Evolutionary conservation across 1,140 invertebrate species (phyloP), one percentile per base, ranked within the genome.

Genomic region (Carcinoscorpius rotundicauda): DNA sequence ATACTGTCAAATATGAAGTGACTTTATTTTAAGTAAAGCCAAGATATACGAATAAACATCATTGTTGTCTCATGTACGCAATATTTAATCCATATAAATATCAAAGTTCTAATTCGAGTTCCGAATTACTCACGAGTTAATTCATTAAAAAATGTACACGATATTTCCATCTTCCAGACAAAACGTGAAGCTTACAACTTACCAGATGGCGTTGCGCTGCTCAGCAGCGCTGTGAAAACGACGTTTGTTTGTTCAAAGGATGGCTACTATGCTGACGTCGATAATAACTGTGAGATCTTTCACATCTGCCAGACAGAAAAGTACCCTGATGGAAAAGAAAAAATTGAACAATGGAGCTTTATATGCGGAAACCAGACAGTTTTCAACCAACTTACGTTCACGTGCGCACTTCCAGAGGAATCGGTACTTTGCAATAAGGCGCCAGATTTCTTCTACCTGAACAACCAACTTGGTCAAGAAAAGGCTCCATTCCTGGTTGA

Each of bases 331-430:
- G 83, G 85, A 48, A 56, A 49, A 10, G 49, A 10, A 51, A 8
- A 49, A 11, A 11, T 49, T 52, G 57, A 51, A 9, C 72, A 73
- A 49, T 93, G 86, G 85, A 91, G 88, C 71, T 93, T 92, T 74
- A 90, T 91, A 64, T 93, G 90, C 66, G 89, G 89, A 0, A 83
- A 84, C 62, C 86, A 90, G 71, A 91, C 90, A 1, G 79, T 91
- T 57, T 92, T 93, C 74, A 91, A 91, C 78, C 90, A 93, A 82
- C 87, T 89, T 75, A 73, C 74, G 6, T 67, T 76, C 5, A 76
- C 76, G 3, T 77, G 75, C 59, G 70, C 73, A n/a, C 69, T 71
- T 64, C 66, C 69, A 0, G 69, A 72, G 56, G 72, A 76, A 51
- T 67, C 73, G 4, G 67, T 75, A 51, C 73, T 72, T 29, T 77